Conservation (phyloP, 2,113 vertebrate species). For the Cyphotilapia sp. region DNA sequence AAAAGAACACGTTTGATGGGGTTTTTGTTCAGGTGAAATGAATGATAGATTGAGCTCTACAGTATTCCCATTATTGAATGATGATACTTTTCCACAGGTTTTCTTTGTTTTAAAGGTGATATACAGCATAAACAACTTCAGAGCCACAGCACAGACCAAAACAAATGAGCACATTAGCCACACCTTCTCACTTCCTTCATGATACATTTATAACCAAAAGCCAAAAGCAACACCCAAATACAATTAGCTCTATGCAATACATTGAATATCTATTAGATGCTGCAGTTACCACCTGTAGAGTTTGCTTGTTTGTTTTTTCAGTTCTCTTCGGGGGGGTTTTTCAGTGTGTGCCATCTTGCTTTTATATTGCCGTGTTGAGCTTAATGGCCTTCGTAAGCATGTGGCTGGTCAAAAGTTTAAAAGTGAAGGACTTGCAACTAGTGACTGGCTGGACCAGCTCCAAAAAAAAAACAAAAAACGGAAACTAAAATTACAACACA, state of each 20-base stretch:
- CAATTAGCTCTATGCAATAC: neutral
- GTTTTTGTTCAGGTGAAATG: neutral
- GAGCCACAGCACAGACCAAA: neutral
- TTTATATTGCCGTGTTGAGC: neutral
- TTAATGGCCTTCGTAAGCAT: neutral
- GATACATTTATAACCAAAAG: neutral
- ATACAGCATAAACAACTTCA: neutral
- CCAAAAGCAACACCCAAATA: neutral
- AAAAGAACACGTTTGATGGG: fast-evolving
- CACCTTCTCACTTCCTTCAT: neutral
- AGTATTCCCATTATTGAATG: neutral
- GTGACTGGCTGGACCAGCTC: neutral
- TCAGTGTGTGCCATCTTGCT: neutral
- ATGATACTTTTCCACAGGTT: neutral
- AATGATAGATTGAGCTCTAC: neutral
- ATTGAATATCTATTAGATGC: neutral
- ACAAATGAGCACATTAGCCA: neutral
- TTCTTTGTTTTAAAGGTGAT: neutral
- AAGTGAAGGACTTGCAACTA: neutral
- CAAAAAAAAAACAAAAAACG: neutral
- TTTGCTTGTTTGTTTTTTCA: neutral
- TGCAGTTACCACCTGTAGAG: neutral
- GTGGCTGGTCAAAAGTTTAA: neutral
- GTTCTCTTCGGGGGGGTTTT: fast-evolving
- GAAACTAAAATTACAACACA: neutral